Base-by-base conservation (phyloP, 1,140 invertebrate species). In the Megathymus violae region DNA sequence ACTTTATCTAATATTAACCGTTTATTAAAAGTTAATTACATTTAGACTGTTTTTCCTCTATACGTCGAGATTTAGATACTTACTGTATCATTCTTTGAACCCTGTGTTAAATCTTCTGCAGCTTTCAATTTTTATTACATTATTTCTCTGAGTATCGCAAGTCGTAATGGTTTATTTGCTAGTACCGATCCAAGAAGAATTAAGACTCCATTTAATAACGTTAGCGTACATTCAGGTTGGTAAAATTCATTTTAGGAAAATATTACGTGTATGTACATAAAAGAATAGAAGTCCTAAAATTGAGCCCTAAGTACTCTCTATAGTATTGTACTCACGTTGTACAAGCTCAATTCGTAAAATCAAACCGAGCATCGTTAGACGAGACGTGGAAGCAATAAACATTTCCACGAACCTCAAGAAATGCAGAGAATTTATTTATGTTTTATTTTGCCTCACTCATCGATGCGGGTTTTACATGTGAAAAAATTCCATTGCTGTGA, bases 1-100 rank as follows among this genome's bases (percentile, higher is more conserved):
- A 47, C 59, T 64, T 66, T 64, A 25, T 13, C 46, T 52, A 46
- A 50, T 16, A 27, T 27, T 22, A 47, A 47, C 25, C 11, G 22
- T 25, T 31, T 31, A 31, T 31, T 31, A 47, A 14, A 27, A 47
- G 7, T 10, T 34, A 25, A 16, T 48, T 34, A 14, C 6, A 3
- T 19, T 17, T 19, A n/a, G 1, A 44, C 9, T 44, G n/a, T 0
- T 0, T 4, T 1, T n/a, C 13, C 13, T n/a, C n/a, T n/a, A n/a
- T n/a, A n/a, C n/a, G n/a, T n/a, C n/a, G n/a, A n/a, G n/a, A n/a
- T n/a, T n/a, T n/a, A n/a, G n/a, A n/a, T n/a, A n/a, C n/a, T n/a
- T n/a, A n/a, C n/a, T n/a, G n/a, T n/a, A n/a, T n/a, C n/a, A n/a
- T n/a, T n/a, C n/a, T n/a, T n/a, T n/a, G n/a, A n/a, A n/a, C n/a